These are phyloP conservation scores for Spinibarbus caldwelli DNA, from an alignment of 2,797 vertebrate genomes.

Conservation along the genomic window DNA sequence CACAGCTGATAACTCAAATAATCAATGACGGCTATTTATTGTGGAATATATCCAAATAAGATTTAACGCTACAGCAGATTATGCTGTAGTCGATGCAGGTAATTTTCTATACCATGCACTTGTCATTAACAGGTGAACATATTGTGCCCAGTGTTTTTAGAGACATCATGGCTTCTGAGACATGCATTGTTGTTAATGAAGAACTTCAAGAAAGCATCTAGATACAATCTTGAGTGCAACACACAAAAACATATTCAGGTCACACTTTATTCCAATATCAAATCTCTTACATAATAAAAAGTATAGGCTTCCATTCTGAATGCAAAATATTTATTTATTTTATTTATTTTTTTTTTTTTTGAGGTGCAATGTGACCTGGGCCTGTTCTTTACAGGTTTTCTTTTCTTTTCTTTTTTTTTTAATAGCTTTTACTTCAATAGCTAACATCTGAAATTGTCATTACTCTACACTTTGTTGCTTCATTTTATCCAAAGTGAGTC, in stretches of 20 bases:
- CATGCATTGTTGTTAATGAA: neutral
- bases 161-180: neutral
- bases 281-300: neutral
- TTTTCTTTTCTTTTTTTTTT: neutral
- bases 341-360: no score
- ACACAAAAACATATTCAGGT: neutral
- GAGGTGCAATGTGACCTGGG: neutral
- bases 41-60: conserved; percentile 8
- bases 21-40: conserved; percentile 36
- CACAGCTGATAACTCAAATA: conserved; percentile 32
- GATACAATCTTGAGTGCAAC: neutral
- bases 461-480: neutral
- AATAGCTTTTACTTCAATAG: neutral
- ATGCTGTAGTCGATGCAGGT: conserved; percentile 6
- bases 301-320: neutral
- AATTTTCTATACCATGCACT: neutral
- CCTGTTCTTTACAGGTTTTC: neutral
- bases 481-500: neutral
- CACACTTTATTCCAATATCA: neutral
- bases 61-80: conserved; percentile 46
- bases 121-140: neutral
- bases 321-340: neutral
- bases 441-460: neutral
- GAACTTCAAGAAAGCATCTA: neutral
- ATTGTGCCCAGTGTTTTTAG: neutral